phyloP scores from a whole-genome alignment of 1,140 invertebrate species.

The Drosophila funebris region DNA sequence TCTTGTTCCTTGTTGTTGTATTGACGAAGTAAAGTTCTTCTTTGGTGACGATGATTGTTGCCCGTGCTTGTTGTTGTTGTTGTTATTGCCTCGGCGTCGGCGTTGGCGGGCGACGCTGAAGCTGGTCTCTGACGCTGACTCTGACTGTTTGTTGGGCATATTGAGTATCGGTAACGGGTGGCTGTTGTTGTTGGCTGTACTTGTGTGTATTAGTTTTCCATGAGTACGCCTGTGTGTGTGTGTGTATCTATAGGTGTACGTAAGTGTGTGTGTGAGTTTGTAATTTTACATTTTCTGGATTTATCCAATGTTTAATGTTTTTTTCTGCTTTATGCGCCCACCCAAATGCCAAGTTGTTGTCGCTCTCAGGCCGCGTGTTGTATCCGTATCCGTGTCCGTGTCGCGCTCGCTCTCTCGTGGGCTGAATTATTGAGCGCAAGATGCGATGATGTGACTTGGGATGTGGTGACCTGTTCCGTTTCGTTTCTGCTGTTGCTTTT shows the following conservation, averaged over 20 bases:
- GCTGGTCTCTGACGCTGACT: conserved; percentile 31
- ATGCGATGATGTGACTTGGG: conserved; percentile 54
- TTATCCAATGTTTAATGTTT: conserved; percentile 82
- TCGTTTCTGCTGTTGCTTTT: conserved; percentile 41
- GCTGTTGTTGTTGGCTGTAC: conserved; percentile 51
- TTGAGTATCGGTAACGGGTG: conserved; percentile 67
- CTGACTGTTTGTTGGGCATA: conserved; percentile 48
- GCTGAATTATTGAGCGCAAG: conserved; percentile 72
- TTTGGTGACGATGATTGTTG: conserved; percentile 80
- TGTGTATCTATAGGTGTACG: conserved; percentile 36
- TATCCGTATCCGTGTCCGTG: background rate
- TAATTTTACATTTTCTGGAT: conserved; percentile 82
- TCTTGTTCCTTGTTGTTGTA: conserved; percentile 65
- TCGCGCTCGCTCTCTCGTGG: background rate
- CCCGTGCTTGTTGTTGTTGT: background rate
- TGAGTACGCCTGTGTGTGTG: conserved; percentile 22
- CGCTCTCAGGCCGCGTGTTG: conserved; percentile 34
- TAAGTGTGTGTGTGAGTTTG: conserved; percentile 55
- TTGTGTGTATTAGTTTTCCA: conserved; percentile 76
- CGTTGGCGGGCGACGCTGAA: conserved; percentile 47
- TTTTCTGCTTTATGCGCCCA: conserved; percentile 63
- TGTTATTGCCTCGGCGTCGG: no score
- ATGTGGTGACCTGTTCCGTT: conserved; percentile 68
- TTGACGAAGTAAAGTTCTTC: conserved; percentile 76
- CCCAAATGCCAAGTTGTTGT: conserved; percentile 51